Base-by-base conservation (phyloP, 2,113 vertebrate genomes). In the Crotalus tigris region DNA sequence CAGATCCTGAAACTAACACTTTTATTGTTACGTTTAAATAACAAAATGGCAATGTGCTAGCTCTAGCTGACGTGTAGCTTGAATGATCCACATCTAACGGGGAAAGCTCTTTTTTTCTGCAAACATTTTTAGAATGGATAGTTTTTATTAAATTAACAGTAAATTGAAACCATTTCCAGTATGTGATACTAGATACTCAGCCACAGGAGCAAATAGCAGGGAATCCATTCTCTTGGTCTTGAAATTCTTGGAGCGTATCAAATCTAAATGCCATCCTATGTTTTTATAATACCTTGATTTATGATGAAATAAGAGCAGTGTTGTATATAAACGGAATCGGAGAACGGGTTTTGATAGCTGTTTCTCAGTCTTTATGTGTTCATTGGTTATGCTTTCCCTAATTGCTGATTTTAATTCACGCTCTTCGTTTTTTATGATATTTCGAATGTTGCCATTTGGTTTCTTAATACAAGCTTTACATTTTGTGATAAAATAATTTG, bases 281-380 rank as follows among this genome's bases (percentile, higher is more conserved):
- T 39, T 26, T 2, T 39, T 23, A n/a, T 26, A 58, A 2, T 58
- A 26, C 81, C 21, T 69, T 88, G 86, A 29, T 64, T 92, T 55
- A 54, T 54, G 15, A 29, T 88, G 49, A 24, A 15, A 46, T 44
- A 24, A 89, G 1, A 21, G 11, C 51, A 23, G n/a, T 57, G 3
- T 64, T 87, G 46, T 55, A 21, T 24, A 12, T 23, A 64, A 91
- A 23, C 26, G 39, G 10, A 7, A 61, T 87, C 19, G 12, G 29
- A 58, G 11, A 29, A 91, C 19, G 26, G 51, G 90, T 7, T 91
- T 91, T 13, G 15, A 55, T 69, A 85, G 91, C 24, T 29, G 19
- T 61, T 93, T 94, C 55, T 87, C 88, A 93, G 96, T 94, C 96
- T 97, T 59, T 95, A 59, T 91, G 94, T 91, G 89, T 26, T 93